Conservation (phyloP, 2,888 invertebrate genomes). For the Cinara cedri region DNA sequence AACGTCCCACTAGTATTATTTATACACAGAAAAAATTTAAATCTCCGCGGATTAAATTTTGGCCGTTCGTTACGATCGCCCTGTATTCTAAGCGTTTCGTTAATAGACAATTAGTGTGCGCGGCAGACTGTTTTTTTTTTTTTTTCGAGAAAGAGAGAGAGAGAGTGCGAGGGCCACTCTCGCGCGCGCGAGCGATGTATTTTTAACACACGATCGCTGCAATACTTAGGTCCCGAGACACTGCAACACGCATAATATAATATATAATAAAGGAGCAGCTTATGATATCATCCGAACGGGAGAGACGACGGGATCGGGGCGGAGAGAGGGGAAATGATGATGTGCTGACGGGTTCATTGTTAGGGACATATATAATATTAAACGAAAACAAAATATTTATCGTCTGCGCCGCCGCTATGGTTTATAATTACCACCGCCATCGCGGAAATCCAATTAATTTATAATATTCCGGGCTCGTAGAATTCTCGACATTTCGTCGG, state of each 20-base stretch:
- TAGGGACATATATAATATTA: slow-evolving; percentile 32
- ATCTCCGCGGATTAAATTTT: too few relatives aligned
- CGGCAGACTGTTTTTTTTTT: slow-evolving; percentile 4
- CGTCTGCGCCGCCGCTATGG: slow-evolving; percentile 13
- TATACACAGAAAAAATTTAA: too few relatives aligned
- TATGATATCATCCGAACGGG: too few relatives aligned
- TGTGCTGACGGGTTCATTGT: slow-evolving; percentile 55
- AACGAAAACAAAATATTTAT: slow-evolving; percentile 48
- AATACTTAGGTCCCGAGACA: background rate
- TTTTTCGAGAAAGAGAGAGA: too few relatives aligned
- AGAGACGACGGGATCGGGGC: too few relatives aligned
- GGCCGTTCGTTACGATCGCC: too few relatives aligned
- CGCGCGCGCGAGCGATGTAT: background rate
- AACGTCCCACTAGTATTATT: too few relatives aligned
- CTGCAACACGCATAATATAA: background rate
- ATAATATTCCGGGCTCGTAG: background rate
- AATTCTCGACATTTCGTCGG: slow-evolving; percentile 12
- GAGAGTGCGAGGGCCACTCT: background rate
- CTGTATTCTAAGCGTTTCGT: slow-evolving; percentile 17
- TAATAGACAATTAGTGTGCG: slow-evolving; percentile 49
- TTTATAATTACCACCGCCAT: background rate
- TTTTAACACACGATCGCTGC: background rate
- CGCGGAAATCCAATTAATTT: slow-evolving; percentile 47
- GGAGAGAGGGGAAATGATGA: slow-evolving; percentile 18
- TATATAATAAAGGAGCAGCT: too few relatives aligned